Percentiles rank a stretch among this genome's conserved stretches.
These are phyloP conservation scores for Tinea pellionella DNA, from an alignment of 2,888 invertebrate genomes.

Conservation along the genomic window DNA sequence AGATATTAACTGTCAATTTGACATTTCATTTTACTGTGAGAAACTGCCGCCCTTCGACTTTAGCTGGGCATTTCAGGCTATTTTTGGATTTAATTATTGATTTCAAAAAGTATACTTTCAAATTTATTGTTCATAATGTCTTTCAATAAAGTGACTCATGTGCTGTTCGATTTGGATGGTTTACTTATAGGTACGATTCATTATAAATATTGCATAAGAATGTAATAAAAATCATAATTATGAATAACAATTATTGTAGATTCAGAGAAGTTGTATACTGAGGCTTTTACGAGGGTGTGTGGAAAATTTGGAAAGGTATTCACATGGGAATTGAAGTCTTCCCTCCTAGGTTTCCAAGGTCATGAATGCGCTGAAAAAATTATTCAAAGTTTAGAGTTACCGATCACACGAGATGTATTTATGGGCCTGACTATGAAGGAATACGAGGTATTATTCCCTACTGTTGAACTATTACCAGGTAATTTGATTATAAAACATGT, in stretches of 20 bases:
- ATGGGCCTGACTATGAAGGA: slow-evolving; percentile 62
- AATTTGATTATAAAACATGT: slow-evolving; percentile 21
- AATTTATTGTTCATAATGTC: slow-evolving; percentile 26
- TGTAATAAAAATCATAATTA: not conserved
- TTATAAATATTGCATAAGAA: slow-evolving; percentile 5
- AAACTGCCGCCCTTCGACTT: not conserved
- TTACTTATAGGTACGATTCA: slow-evolving; percentile 56
- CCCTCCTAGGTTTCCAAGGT: slow-evolving; percentile 76
- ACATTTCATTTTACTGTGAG: not conserved
- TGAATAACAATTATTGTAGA: slow-evolving; percentile 64
- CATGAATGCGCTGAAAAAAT: slow-evolving; percentile 72
- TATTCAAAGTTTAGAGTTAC: slow-evolving; percentile 69
- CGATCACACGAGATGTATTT: slow-evolving; percentile 75
- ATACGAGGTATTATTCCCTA: slow-evolving; percentile 69
- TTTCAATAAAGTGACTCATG: slow-evolving; percentile 64
- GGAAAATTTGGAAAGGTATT: slow-evolving; percentile 78
- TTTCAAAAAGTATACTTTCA: not conserved
- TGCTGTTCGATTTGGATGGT: slow-evolving; percentile 72
- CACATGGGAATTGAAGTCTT: slow-evolving; percentile 82
- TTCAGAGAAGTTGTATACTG: slow-evolving; percentile 82
- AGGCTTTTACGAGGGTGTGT: slow-evolving; percentile 75
- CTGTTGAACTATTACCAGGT: slow-evolving; percentile 79
- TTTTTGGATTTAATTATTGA: not conserved
- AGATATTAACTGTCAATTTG: not conserved
- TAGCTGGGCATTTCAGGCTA: not conserved